Conservation (phyloP, 2,888 invertebrate genomes). For the Cryptocephalus moraei region DNA sequence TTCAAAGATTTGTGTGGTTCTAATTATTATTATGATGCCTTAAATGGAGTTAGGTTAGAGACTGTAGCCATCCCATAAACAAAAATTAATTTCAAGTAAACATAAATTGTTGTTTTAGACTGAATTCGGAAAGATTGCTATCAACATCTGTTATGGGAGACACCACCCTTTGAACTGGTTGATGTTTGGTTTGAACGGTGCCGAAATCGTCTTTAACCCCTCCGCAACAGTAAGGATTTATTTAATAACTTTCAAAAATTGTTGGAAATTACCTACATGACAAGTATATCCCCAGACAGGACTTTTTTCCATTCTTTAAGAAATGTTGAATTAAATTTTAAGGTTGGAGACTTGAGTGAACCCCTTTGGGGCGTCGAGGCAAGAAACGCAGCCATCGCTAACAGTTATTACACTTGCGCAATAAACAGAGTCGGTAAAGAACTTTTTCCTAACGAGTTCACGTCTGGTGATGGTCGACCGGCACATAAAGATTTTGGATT, state of each 20-base stretch:
- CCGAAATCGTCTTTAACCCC: conserved; percentile 98
- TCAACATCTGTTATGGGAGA: conserved; percentile 96
- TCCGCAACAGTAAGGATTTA: conserved; percentile 71
- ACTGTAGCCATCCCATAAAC: no score
- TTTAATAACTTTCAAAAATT: neutral
- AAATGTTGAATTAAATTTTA: neutral
- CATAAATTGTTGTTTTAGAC: conserved; percentile 42
- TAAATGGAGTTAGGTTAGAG: no score
- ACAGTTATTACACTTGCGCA: conserved; percentile 87
- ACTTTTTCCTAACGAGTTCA: conserved; percentile 68
- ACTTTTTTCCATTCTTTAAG: neutral
- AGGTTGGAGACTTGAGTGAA: conserved; percentile 63
- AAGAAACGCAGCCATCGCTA: conserved; percentile 90
- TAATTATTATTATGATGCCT: no score
- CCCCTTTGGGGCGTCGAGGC: conserved; percentile 95
- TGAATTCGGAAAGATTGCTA: conserved; percentile 75
- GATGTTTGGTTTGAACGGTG: conserved; percentile 93
- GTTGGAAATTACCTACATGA: no score
- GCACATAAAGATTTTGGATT: conserved; percentile 74
- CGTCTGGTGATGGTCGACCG: conserved; percentile 69
- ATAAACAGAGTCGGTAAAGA: conserved; percentile 92
- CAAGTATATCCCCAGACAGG: no score
- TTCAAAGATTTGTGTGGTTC: no score
- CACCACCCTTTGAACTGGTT: conserved; percentile 98
- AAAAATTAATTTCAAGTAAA: no score